Evolutionary conservation across 2,113 vertebrate genomes (phyloP).

Genomic region (Glaucidium brasilianum): DNA sequence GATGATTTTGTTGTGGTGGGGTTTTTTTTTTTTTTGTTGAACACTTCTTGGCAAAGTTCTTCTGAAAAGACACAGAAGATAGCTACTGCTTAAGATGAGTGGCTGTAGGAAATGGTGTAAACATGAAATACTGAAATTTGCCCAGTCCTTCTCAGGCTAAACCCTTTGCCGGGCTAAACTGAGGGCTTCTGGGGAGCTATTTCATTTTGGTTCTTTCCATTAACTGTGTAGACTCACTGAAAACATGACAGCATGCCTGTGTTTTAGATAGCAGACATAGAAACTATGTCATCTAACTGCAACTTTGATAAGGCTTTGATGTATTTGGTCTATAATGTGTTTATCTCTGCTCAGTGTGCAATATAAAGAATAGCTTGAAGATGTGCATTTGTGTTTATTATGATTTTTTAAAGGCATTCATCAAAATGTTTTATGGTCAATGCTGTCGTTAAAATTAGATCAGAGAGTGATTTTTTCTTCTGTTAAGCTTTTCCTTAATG

Average conservation of each 20-base stretch:
- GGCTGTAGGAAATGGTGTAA: slow-evolving; percentile 86
- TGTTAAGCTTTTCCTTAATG: slow-evolving; percentile 51
- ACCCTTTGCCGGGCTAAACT: neutral
- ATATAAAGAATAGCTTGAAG: neutral
- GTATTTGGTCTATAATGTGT: neutral
- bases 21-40: neutral
- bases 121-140: slow-evolving; percentile 85
- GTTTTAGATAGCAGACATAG: neutral
- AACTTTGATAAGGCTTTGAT: slow-evolving; percentile 25
- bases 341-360: neutral
- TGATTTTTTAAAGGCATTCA: neutral
- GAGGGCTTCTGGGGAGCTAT: neutral
- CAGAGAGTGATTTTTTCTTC: slow-evolving; percentile 46
- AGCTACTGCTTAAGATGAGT: slow-evolving; percentile 75
- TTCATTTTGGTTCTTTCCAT: neutral
- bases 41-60: neutral
- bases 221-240: neutral
- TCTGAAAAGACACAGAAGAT: neutral
- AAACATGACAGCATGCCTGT: neutral
- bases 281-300: neutral
- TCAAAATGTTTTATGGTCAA: neutral
- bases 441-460: slow-evolving; percentile 35
- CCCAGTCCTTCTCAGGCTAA: slow-evolving; percentile 81
- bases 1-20: neutral
- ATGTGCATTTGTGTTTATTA: neutral